Conservation (phyloP, 2,888 invertebrate genomes). For the Zaprionus obscuricornis region DNA sequence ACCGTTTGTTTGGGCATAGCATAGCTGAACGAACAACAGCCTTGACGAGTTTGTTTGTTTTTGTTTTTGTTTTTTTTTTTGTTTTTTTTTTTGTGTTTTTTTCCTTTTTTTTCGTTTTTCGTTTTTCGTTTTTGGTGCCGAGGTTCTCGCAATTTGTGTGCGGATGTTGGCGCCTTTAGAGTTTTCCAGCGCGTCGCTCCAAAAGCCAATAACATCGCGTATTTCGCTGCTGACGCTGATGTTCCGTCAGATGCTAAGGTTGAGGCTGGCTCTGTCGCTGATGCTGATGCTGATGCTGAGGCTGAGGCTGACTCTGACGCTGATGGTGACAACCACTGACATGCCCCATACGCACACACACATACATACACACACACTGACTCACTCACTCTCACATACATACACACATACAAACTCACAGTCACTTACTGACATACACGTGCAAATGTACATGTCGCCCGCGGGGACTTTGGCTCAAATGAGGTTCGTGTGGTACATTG, state of each 20-base stretch:
- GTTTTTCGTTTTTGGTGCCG: too few species aligned
- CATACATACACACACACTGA: constrained; percentile 5
- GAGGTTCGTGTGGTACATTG: constrained; percentile 7
- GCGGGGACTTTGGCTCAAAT: constrained; percentile 15
- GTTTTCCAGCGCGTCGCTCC: constrained; percentile 47
- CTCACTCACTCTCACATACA: constrained; percentile 2
- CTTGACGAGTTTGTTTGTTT: too few species aligned
- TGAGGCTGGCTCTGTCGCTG: not conserved
- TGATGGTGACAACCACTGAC: constrained; percentile 72
- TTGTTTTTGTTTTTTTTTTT: too few species aligned
- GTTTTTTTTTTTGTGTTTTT: too few species aligned
- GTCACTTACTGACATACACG: constrained; percentile 20
- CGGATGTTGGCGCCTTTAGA: constrained; percentile 41
- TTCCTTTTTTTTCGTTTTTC: too few species aligned
- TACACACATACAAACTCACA: not conserved
- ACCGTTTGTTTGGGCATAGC: not conserved
- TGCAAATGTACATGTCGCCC: constrained; percentile 22
- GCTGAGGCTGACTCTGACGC: constrained; percentile 40
- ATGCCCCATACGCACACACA: constrained; percentile 39
- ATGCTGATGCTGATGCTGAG: constrained; percentile 15
- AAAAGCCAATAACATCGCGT: constrained; percentile 69
- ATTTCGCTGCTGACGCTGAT: constrained; percentile 40
- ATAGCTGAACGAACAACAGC: too few species aligned
- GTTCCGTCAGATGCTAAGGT: too few species aligned
- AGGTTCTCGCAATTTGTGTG: constrained; percentile 32